Conservation (phyloP, 2,113 vertebrate species). For the Ptychochromis oligacanthus region DNA sequence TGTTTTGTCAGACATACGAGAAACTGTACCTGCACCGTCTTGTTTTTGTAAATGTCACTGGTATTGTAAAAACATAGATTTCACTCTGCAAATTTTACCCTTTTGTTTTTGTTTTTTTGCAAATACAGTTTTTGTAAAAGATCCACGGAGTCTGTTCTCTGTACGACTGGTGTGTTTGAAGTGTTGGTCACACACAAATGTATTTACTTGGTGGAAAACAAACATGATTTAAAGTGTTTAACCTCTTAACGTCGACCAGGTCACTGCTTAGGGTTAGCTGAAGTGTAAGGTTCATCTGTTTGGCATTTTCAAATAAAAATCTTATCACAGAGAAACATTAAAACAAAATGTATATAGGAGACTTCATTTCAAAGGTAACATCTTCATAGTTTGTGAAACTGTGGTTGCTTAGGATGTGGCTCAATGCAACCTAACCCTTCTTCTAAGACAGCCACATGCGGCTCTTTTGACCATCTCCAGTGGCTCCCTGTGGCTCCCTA, state of each 20-base stretch:
- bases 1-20: slow-evolving; percentile 8
- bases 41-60: slow-evolving; percentile 72
- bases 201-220: background rate
- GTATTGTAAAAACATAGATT: slow-evolving; percentile 68
- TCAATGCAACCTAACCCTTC: background rate
- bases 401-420: background rate
- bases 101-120: too few relatives aligned
- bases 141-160: background rate
- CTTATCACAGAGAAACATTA: background rate
- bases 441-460: background rate
- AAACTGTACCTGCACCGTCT: slow-evolving; percentile 24
- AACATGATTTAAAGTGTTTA: background rate
- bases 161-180: background rate
- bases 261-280: too few relatives aligned
- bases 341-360: background rate
- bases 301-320: too few relatives aligned
- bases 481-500: background rate
- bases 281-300: too few relatives aligned
- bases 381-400: background rate
- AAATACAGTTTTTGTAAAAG: slow-evolving; percentile 79
- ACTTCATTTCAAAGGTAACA: background rate
- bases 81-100: slow-evolving; percentile 55
- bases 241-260: too few relatives aligned
- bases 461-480: background rate
- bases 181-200: fast-evolving